Evolutionary conservation across 2,888 invertebrate genomes (phyloP), one percentile per base, ranked within the genome.

Genomic region (Rhopalosiphum nymphaeae): DNA sequence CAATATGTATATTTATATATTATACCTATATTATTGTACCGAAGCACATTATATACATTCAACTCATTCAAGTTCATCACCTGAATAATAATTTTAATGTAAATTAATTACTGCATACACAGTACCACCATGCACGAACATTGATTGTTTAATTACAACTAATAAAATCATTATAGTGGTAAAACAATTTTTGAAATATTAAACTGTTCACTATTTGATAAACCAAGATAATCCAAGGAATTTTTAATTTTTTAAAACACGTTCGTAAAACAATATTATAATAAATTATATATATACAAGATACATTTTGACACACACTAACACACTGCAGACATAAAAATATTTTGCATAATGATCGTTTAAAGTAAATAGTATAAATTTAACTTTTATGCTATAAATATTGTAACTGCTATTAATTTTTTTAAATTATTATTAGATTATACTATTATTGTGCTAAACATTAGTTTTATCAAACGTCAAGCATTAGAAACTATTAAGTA

Each of bases 61-160:
- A 46, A 49, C 13, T 49, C 36, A 78, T 78, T 78, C 42, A 44
- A 92, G 16, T 67, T 26, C 56, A n/a, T 89, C 56, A 13, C 5
- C 26, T 25, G 25, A 89, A 84, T 44, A 84, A 89, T 61, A 49
- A 89, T 85, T 56, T 57, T 16, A 26, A 89, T 89, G 57, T 84
- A 89, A 57, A 84, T 89, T 85, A 85, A 56, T 85, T 84, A 93
- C 46, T 46, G 10, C 29, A 84, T 36, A n/a, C 26, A 44, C 56
- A 46, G 26, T 46, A 85, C n/a, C 46, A 85, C n/a, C 57, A 26
- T 44, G 29, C 10, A 90, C 29, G 61, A 56, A 90, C 46, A 90
- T 89, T 90, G 90, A 93, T 93, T 84, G 93, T n/a, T 44, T 56
- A 44, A 89, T 89, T 89, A 89, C 53, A 46, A 84, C 84, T 89